These are phyloP conservation scores for Erpornis zantholeuca DNA, from an alignment of 2,113 vertebrate species.

Conservation along the genomic window DNA sequence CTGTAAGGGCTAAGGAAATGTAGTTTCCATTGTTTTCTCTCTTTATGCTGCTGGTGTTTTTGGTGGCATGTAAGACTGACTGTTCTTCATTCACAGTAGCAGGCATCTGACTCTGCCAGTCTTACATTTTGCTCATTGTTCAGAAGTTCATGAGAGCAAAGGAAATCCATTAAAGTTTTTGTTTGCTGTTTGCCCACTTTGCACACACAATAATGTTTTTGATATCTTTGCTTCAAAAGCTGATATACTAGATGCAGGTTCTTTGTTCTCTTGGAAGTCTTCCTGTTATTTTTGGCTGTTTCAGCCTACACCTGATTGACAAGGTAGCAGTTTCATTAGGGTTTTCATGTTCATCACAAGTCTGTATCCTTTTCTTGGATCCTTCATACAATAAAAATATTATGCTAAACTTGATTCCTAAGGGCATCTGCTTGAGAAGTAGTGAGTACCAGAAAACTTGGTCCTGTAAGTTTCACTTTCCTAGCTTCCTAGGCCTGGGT, in stretches of 20 bases:
- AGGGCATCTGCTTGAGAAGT: not conserved
- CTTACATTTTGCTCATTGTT: not conserved
- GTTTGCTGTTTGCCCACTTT: not conserved
- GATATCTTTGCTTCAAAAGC: not conserved
- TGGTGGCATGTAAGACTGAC: not conserved
- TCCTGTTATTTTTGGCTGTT: constrained; percentile 13
- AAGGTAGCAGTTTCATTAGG: not conserved
- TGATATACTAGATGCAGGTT: not conserved
- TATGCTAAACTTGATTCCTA: not conserved
- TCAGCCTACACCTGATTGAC: not conserved
- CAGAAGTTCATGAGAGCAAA: not conserved
- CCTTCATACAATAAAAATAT: not conserved
- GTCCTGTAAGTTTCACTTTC: not conserved
- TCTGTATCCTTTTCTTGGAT: not conserved
- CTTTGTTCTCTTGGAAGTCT: not conserved
- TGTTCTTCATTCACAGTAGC: not conserved
- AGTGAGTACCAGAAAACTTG: not conserved
- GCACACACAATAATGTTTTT: not conserved
- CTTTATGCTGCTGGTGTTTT: not conserved
- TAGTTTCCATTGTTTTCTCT: not conserved
- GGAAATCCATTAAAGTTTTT: not conserved
- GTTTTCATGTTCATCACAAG: not conserved
- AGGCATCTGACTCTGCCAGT: not conserved
- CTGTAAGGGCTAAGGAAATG: not conserved
- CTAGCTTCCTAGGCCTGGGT: not conserved